These are phyloP conservation scores for Drosophila pseudoobscura DNA, from an alignment of 1,140 invertebrate species.

Conservation along the genomic window DNA sequence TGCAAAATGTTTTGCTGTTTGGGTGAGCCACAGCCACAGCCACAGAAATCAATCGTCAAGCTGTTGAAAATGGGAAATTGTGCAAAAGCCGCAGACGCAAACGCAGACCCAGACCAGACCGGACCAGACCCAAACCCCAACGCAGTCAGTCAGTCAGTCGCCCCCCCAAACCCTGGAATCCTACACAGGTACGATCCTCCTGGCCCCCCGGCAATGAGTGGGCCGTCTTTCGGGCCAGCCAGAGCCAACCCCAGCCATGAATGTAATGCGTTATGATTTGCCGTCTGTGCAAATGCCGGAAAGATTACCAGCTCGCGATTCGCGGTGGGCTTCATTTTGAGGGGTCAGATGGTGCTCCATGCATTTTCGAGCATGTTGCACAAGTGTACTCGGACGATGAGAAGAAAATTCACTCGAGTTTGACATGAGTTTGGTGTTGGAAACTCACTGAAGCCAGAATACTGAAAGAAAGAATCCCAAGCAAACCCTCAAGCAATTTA, in stretches of 20 bases:
- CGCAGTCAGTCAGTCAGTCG: no score
- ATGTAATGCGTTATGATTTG: slow-evolving; percentile 76
- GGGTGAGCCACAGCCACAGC: slow-evolving; percentile 28
- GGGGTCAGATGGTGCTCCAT: slow-evolving; percentile 20
- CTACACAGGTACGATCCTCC: no score
- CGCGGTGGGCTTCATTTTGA: slow-evolving; percentile 11
- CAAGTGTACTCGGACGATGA: slow-evolving; percentile 16
- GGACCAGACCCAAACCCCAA: slow-evolving; percentile 20
- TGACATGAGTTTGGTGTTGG: not conserved
- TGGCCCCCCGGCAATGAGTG: slow-evolving; percentile 16
- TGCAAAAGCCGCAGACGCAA: slow-evolving; percentile 51
- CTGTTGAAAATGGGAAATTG: slow-evolving; percentile 77
- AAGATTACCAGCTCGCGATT: slow-evolving; percentile 69
- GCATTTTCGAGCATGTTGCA: slow-evolving; percentile 31
- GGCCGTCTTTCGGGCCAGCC: slow-evolving; percentile 20
- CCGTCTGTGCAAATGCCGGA: slow-evolving; percentile 63
- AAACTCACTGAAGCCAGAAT: not conserved
- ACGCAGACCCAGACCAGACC: slow-evolving; percentile 32
- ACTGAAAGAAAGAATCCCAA: not conserved
- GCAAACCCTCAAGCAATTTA: not conserved
- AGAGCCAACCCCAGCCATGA: slow-evolving; percentile 26
- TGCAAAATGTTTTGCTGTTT: slow-evolving; percentile 44
- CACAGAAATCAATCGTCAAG: slow-evolving; percentile 74
- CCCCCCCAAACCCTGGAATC: no score
- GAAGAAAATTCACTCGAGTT: slow-evolving; percentile 13